Conservation (phyloP, 2,888 invertebrate genomes). For the Aleiodes leptofemur region DNA sequence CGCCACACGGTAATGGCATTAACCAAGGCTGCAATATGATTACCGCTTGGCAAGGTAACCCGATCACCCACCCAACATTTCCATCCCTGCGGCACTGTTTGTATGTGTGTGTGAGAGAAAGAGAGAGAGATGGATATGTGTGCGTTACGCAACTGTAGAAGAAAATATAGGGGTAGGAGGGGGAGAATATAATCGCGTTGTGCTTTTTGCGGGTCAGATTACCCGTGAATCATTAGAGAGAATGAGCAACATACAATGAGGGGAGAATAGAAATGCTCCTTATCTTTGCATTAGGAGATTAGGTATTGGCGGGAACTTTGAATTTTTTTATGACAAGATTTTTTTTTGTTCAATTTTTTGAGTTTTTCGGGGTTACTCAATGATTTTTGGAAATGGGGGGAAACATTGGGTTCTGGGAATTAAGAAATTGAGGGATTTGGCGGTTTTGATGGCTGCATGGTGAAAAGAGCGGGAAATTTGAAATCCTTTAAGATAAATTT, state of each 20-base stretch:
- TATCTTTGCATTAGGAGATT: conserved; percentile 72
- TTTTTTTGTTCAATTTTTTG: background rate
- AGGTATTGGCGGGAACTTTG: conserved; percentile 47
- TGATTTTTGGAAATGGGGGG: no score
- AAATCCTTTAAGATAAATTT: no score
- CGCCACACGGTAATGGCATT: conserved; percentile 73
- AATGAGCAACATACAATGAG: conserved; percentile 25
- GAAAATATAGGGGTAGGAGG: conserved; percentile 48
- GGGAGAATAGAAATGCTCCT: conserved; percentile 62
- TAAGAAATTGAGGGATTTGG: conserved; percentile 15
- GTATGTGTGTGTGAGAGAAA: no score
- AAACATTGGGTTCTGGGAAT: background rate
- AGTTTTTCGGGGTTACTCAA: background rate
- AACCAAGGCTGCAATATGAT: conserved; percentile 75
- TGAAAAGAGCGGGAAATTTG: no score
- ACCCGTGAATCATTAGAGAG: conserved; percentile 71
- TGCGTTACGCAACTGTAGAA: conserved; percentile 37
- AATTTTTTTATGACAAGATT: conserved; percentile 31
- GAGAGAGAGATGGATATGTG: conserved; percentile 31
- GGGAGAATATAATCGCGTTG: conserved; percentile 69
- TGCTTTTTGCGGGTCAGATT: conserved; percentile 74
- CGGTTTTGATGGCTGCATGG: no score
- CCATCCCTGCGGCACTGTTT: conserved; percentile 63
- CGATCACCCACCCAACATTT: conserved; percentile 71
- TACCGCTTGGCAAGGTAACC: conserved; percentile 74